Evolutionary conservation across 2,888 invertebrate genomes (phyloP).

Genomic region (Polylopha cassiicola): DNA sequence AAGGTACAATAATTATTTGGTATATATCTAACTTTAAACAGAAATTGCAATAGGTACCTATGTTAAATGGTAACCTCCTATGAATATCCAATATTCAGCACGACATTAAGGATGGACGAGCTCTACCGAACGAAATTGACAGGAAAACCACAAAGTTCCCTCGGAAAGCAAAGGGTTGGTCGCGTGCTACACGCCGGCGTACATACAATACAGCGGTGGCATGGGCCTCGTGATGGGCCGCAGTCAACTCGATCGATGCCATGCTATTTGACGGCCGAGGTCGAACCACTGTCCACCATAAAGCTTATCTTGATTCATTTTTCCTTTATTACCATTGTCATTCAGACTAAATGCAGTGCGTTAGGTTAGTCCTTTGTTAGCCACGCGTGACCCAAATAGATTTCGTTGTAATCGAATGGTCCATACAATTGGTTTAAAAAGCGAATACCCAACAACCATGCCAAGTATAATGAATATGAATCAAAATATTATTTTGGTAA

Average conservation of each 20-base stretch:
- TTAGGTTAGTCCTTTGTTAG: constrained; percentile 51
- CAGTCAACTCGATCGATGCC: constrained; percentile 64
- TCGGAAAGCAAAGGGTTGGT: constrained; percentile 34
- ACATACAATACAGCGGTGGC: constrained; percentile 9
- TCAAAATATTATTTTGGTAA: constrained; percentile 1
- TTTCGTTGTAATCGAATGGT: constrained; percentile 59
- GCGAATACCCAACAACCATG: constrained; percentile 34
- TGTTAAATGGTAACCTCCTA: too few relatives aligned
- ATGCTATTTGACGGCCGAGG: constrained; percentile 72
- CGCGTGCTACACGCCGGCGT: constrained; percentile 41
- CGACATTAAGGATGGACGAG: constrained; percentile 16
- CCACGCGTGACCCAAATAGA: constrained; percentile 65
- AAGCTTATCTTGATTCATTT: constrained; percentile 72
- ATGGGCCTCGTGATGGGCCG: constrained; percentile 49
- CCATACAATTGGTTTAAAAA: constrained; percentile 38
- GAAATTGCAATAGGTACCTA: too few relatives aligned
- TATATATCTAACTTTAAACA: too few relatives aligned
- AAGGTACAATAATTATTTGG: too few relatives aligned
- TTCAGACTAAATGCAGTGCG: constrained; percentile 51
- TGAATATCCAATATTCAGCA: constrained; percentile 12
- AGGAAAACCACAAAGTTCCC: constrained; percentile 19
- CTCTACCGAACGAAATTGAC: constrained; percentile 15
- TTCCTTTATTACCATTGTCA: constrained; percentile 52
- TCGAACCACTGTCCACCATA: constrained; percentile 68
- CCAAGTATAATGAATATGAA: constrained; percentile 30